A percentile compares a stretch with the other conserved stretches of the same genome.
Evolutionary conservation across 2,888 invertebrate species (phyloP).

Genomic region (Drosophila setosimentum): DNA sequence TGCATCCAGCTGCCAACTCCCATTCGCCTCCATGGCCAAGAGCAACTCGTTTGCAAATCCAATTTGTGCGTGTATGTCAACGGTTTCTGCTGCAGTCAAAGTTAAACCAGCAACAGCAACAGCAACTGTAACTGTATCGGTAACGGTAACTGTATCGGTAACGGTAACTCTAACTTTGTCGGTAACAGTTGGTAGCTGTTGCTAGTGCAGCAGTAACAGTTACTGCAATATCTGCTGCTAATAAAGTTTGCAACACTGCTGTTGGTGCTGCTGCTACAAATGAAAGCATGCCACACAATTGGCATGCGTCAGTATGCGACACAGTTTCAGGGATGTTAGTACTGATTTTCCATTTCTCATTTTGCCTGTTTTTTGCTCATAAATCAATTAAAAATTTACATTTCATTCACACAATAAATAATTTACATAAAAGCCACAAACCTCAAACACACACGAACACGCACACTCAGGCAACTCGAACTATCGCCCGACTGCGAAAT

Average conservation of each 20-base stretch:
- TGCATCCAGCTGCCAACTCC: not conserved
- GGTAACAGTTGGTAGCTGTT: constrained; percentile 25
- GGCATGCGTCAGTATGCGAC: constrained; percentile 55
- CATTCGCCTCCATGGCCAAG: not conserved
- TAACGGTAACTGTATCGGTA: constrained; percentile 35
- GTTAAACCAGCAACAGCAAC: constrained; percentile 38
- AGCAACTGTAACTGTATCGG: constrained; percentile 11
- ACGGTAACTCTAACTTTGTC: constrained; percentile 6
- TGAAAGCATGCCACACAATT: constrained; percentile 40
- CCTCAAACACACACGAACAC: constrained; percentile 25
- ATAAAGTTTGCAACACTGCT: constrained; percentile 23
- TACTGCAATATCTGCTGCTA: constrained; percentile 15
- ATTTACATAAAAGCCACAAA: constrained; percentile 66
- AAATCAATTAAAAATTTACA: constrained; percentile 77
- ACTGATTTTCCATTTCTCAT: not conserved
- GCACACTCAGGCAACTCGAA: not conserved
- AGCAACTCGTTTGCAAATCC: constrained; percentile 74
- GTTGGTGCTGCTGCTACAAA: constrained; percentile 7
- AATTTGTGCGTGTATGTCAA: constrained; percentile 78
- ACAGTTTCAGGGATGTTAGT: constrained; percentile 41
- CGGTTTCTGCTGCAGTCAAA: constrained; percentile 60
- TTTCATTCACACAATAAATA: constrained; percentile 70
- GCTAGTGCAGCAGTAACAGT: constrained; percentile 15
- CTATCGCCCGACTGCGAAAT: not conserved
- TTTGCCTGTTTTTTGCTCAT: constrained; percentile 17